Evolutionary conservation across 2,888 invertebrate species (phyloP).

Genomic region (Epsilonema sp.): DNA sequence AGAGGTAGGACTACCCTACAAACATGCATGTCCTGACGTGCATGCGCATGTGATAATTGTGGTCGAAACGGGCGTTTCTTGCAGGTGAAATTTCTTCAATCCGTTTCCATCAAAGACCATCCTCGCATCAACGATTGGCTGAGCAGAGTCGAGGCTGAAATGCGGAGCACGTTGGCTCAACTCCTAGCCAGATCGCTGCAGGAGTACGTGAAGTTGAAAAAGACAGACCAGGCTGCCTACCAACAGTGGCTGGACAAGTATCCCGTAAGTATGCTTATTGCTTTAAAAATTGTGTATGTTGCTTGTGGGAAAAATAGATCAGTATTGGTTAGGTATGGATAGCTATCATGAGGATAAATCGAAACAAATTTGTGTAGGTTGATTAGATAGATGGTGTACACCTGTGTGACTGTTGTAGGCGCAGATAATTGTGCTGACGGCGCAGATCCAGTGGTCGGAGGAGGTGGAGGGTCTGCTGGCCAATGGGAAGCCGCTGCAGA

Average conservation of each 20-base stretch:
- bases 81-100: not conserved
- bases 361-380: too few relatives aligned
- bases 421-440: conserved; percentile 87
- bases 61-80: too few relatives aligned
- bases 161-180: conserved; percentile 81
- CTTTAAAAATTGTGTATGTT: too few relatives aligned
- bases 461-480: conserved; percentile 60
- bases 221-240: conserved; percentile 61
- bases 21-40: too few relatives aligned
- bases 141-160: conserved; percentile 81
- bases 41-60: too few relatives aligned
- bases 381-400: too few relatives aligned
- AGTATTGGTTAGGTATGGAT: too few relatives aligned
- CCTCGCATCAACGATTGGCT: conserved; percentile 99
- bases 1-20: too few relatives aligned
- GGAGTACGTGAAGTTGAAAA: conserved; percentile 57
- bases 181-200: conserved; percentile 73
- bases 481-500: conserved; percentile 35
- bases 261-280: conserved; percentile 36
- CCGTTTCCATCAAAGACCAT: conserved; percentile 73
- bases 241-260: conserved; percentile 68
- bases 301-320: too few relatives aligned
- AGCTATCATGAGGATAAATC: too few relatives aligned
- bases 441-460: conserved; percentile 94
- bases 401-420: too few relatives aligned